A percentile compares a stretch with the other conserved stretches of the same genome.
Evolutionary conservation across 2,113 vertebrate genomes (phyloP).

Genomic region (Rynchops niger): DNA sequence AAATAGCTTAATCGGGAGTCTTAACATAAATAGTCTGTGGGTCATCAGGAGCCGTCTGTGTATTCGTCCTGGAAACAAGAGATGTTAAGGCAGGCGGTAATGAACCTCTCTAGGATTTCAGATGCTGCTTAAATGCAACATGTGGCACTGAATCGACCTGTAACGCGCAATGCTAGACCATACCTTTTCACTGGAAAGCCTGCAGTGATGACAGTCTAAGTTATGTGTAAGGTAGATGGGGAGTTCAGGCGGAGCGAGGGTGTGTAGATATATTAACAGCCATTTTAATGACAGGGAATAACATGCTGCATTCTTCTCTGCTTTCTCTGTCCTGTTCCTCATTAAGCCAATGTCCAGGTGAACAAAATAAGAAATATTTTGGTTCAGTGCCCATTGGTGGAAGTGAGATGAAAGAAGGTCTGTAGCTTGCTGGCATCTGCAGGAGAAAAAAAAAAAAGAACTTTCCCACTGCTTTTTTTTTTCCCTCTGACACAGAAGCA

Average conservation of each 20-base stretch:
- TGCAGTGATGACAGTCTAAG: not conserved
- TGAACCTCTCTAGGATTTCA: not conserved
- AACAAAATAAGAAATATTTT: not conserved
- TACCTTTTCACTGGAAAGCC: not conserved
- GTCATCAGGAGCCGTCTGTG: not conserved
- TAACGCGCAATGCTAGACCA: not conserved
- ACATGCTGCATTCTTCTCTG: not conserved
- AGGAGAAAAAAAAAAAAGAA: not conserved
- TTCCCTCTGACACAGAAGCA: not conserved
- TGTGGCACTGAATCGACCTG: not conserved
- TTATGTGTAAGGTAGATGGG: too few relatives aligned
- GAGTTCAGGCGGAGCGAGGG: fast-evolving
- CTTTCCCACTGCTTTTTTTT: not conserved
- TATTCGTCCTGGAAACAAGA: not conserved
- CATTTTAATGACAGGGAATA: not conserved
- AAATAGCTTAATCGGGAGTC: not conserved
- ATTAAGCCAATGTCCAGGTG: not conserved
- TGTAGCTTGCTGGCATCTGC: not conserved
- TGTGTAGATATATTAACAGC: fast-evolving
- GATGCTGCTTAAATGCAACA: not conserved
- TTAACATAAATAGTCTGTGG: not conserved
- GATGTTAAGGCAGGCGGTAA: not conserved
- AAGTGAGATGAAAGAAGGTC: not conserved
- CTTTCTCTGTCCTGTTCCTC: not conserved
- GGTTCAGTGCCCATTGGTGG: not conserved